Evolutionary conservation across 1,140 invertebrate species (phyloP).

Genomic region (Orius insidiosus): DNA sequence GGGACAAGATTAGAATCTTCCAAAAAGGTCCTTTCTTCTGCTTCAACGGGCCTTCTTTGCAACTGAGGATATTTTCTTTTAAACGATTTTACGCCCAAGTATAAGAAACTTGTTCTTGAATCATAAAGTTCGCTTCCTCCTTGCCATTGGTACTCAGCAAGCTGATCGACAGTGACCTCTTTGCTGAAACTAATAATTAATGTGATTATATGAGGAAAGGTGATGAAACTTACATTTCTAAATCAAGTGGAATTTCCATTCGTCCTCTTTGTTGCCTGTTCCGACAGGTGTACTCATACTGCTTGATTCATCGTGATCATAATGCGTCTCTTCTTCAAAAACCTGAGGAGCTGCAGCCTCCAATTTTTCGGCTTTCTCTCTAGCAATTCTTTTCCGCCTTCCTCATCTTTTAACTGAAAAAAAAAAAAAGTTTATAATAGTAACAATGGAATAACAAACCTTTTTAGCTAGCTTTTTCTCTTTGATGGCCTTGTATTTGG

Average conservation of each 20-base stretch:
- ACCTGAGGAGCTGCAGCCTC: constrained; percentile 32
- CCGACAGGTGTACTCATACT: constrained; percentile 38
- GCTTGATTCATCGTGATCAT: constrained; percentile 47
- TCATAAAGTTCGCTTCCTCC: constrained; percentile 56
- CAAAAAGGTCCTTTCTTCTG: constrained; percentile 77
- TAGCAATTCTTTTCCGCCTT: constrained; percentile 19
- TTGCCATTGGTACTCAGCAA: constrained; percentile 88
- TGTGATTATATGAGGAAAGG: not conserved
- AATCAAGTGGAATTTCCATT: constrained; percentile 49
- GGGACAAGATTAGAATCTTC: constrained; percentile 68
- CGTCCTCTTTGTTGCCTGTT: constrained; percentile 47
- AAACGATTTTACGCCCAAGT: constrained; percentile 83
- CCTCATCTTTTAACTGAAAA: constrained; percentile 19
- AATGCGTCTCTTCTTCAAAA: constrained; percentile 59
- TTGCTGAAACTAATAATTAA: constrained; percentile 23
- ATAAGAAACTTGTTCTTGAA: constrained; percentile 86
- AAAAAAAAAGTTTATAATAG: not conserved
- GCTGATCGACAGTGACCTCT: constrained; percentile 63
- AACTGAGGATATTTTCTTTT: constrained; percentile 89
- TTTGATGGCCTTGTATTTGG: constrained; percentile 17
- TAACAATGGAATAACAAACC: constrained; percentile 4
- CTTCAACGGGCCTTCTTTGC: constrained; percentile 62
- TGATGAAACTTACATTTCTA: constrained; percentile 31
- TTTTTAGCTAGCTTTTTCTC: constrained; percentile 18
- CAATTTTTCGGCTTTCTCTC: constrained; percentile 17